Base-by-base conservation (phyloP, 2,888 invertebrate genomes). In the Caenorhabditis sp. region DNA sequence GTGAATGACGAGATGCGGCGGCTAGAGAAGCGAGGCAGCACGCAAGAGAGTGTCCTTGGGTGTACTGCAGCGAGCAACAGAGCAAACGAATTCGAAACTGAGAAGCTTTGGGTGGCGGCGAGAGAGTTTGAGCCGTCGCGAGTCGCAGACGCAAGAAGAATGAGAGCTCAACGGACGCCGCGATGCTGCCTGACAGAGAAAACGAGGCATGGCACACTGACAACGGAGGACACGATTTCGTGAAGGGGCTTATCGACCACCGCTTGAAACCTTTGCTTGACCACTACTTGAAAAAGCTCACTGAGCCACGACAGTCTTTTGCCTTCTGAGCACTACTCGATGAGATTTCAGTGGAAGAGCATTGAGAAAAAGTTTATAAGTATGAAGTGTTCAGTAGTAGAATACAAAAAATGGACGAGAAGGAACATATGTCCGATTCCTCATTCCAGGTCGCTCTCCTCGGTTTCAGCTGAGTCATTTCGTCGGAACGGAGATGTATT, bases 81-180 rank as follows among this genome's bases (percentile, higher is more conserved):
- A 70, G 70, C 70, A 70, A 70, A 46, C 70, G 70, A 70, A 70
- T 70, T 70, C 70, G 59, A 70, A 70, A 59, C 53, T 59, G 70
- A 70, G 59, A 61, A 70, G 70, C 70, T 70, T 53, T 52, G 43
- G 37, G 70, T 30, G 39, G 45, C 24, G 32, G 11, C 7, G 32
- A 61, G 55, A 41, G 62, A 46, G 30, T 8, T 8, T 15, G 13
- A 17, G 9, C 24, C 6, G 9, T 2, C 20, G 41, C 15, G 46
- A 71, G 39, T 37, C 61, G 48, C 55, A 71, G 61, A 22, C 26
- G 71, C 35, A 46, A 13, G 39, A 32, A 48, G 56, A 15, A 17
- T 15, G 46, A 62, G 39, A 46, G 62, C 61, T 70, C 53, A 53
- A 41, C 58, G 43, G 70, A 59, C 58, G 53, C 52, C n/a, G 45